phyloP scores from a whole-genome alignment of 2,888 invertebrate species.

The Dryadula phaetusa region DNA sequence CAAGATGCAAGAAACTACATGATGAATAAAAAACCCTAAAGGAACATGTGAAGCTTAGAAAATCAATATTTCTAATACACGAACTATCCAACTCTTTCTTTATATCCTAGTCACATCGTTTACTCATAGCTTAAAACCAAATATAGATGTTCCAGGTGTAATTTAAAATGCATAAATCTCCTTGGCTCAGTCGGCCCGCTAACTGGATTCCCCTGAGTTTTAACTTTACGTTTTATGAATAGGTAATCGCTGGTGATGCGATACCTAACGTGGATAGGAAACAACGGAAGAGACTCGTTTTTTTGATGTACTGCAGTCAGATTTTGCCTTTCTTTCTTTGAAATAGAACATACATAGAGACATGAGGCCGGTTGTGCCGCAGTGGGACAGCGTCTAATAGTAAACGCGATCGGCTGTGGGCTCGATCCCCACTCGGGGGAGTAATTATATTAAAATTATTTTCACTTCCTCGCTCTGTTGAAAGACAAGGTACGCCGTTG shows the following conservation, averaged over 20 bases:
- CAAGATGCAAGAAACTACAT: no score
- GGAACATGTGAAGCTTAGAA: no score
- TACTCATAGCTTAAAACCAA: constrained; percentile 29
- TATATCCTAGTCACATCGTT: neutral
- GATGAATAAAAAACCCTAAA: no score
- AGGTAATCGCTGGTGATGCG: constrained; percentile 68
- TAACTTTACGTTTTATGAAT: constrained; percentile 80
- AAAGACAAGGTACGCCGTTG: no score
- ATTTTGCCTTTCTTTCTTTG: no score
- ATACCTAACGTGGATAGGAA: constrained; percentile 46
- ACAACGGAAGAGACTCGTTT: constrained; percentile 44
- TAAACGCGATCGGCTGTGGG: no score
- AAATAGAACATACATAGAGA: no score
- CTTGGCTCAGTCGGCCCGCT: constrained; percentile 67
- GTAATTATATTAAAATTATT: no score
- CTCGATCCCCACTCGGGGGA: no score
- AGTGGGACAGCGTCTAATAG: neutral
- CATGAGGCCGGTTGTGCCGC: no score
- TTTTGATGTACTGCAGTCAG: neutral
- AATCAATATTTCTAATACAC: neutral
- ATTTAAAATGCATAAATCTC: constrained; percentile 80
- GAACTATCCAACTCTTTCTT: neutral
- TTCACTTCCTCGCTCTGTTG: no score
- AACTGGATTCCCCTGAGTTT: constrained; percentile 71
- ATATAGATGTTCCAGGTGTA: constrained; percentile 39